These are phyloP conservation scores for Phoxinus dragarum DNA, from an alignment of 2,797 vertebrate species.

Conservation along the genomic window DNA sequence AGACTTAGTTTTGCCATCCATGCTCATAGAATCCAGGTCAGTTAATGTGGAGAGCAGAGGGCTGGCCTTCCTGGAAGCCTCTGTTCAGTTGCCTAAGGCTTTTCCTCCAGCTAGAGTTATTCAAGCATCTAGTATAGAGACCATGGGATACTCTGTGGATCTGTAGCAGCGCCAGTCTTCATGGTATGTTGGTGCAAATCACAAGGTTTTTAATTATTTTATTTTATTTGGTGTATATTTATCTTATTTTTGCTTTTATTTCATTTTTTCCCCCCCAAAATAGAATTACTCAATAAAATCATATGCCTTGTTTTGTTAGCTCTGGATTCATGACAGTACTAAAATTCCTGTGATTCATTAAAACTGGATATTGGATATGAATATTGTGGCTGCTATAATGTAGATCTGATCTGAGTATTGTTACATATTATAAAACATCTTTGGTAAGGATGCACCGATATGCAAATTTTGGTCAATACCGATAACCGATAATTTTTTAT, in stretches of 20 bases:
- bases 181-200: not conserved
- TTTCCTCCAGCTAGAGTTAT: constrained; percentile 35
- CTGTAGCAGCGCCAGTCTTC: not conserved
- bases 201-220: not conserved
- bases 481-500: too few species aligned
- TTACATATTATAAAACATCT: not conserved
- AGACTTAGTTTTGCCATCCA: constrained; percentile 7
- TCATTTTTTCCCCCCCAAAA: too few species aligned
- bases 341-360: not conserved
- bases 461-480: too few species aligned
- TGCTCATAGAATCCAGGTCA: constrained; percentile 26
- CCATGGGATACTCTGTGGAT: constrained; percentile 5
- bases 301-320: not conserved
- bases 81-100: constrained; percentile 18
- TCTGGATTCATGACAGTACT: not conserved
- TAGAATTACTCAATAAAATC: not conserved
- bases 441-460: not conserved
- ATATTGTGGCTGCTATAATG: not conserved
- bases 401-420: not conserved
- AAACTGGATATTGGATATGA: not conserved
- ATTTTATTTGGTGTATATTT: not conserved
- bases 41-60: constrained; percentile 17
- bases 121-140: not conserved
- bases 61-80: not conserved
- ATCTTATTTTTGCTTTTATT: not conserved